Base-by-base conservation (phyloP, 2,113 vertebrate genomes). In the Charadrius vociferus region DNA sequence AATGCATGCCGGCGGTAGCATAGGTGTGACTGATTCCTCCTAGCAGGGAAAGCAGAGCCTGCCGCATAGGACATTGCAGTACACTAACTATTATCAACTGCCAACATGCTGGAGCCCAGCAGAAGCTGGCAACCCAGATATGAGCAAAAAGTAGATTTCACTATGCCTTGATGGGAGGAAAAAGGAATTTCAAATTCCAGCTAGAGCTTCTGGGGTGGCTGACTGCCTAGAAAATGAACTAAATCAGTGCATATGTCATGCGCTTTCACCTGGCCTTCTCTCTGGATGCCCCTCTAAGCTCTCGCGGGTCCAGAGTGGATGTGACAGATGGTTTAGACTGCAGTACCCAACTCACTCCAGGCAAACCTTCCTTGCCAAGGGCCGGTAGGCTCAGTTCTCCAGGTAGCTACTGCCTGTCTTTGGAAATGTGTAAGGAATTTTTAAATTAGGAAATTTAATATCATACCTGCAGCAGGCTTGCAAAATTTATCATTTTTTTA, bases 281-380 rank as follows among this genome's bases (percentile, higher is more conserved):
- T 58, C 62, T 70, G 66, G 62, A 21, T 77, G 66, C 39, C 24
- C 8, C 37, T 62, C 26, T 39, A 37, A 80, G 62, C 62, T 77
- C 74, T 86, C 5, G 3, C 0, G 1, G 9, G 65, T 79, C 52
- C 49, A 7, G 30, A 41, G 36, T 3, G 29, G 66, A 41, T 82
- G 43, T 71, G 84, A 74, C 91, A 96, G 95, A 94, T 93, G 93
- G 86, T 67, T 90, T 47, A 70, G 55, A 22, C 29, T 23, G n/a
- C 12, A 2, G 56, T 55, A 83, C 63, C 43, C 58, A 47, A 6
- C 62, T 91, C 65, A 56, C 41, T 81, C 45, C 55, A 79, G 70
- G 73, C 37, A 91, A 89, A 50, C 14, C 13, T 80, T 91, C 50
- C 37, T 83, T 81, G 78, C 74, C 86, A 91, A 81, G 45, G 78